Evolutionary conservation across 2,888 invertebrate genomes (phyloP).

Genomic region (Dicyrtoma fusca): DNA sequence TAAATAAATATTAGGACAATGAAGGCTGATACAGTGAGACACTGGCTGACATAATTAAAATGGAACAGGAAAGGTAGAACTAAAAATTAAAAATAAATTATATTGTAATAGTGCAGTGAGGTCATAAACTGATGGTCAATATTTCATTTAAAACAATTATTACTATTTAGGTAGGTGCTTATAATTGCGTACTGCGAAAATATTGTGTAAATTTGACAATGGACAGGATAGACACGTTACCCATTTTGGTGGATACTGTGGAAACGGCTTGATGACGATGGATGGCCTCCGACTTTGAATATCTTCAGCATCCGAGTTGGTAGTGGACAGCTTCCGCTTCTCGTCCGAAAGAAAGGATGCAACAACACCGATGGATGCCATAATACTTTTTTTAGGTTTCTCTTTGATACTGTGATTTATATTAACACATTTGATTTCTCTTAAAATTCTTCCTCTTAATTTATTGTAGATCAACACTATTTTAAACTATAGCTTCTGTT

Average conservation of each 20-base stretch:
- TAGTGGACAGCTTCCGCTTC: not conserved
- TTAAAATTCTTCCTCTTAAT: not conserved
- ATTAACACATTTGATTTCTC: not conserved
- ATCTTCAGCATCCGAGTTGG: not conserved
- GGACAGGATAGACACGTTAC: not conserved
- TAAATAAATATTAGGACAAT: too few relatives aligned
- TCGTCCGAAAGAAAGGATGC: not conserved
- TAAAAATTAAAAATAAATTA: constrained; percentile 11
- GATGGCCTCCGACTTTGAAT: not conserved
- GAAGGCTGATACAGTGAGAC: too few relatives aligned
- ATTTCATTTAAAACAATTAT: too few relatives aligned
- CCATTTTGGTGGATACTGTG: constrained; percentile 34
- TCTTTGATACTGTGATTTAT: not conserved
- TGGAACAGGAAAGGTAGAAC: not conserved
- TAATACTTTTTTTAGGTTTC: not conserved
- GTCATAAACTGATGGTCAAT: too few relatives aligned
- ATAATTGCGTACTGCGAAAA: too few relatives aligned
- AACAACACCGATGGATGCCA: constrained; percentile 32
- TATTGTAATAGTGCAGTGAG: too few relatives aligned
- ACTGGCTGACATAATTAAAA: too few relatives aligned
- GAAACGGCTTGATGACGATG: constrained; percentile 31
- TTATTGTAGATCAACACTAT: not conserved
- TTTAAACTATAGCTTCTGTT: not conserved
- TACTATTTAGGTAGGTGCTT: too few relatives aligned
- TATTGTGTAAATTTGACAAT: too few relatives aligned